Conservation (phyloP, 2,888 invertebrate genomes). For the Oscheius onirici region DNA sequence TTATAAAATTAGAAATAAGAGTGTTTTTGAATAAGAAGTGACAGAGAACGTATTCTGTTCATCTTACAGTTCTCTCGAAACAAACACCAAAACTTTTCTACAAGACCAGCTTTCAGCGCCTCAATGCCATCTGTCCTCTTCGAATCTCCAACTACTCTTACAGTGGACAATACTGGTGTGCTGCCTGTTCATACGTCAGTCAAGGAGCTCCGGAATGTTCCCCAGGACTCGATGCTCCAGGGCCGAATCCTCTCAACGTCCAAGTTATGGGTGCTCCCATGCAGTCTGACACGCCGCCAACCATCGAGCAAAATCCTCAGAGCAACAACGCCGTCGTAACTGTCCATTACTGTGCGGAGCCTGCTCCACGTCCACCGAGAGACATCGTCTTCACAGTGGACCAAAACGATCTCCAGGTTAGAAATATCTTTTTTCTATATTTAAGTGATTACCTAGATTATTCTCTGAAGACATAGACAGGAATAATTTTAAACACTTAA, state of each 20-base stretch:
- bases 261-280: conserved; percentile 70
- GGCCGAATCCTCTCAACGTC: conserved; percentile 58
- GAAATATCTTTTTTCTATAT: neutral
- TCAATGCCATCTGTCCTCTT: conserved; percentile 63
- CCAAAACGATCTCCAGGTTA: conserved; percentile 65
- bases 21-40: no score
- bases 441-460: no score
- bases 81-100: no score
- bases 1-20: no score
- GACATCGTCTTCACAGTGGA: conserved; percentile 69
- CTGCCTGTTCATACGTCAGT: conserved; percentile 70
- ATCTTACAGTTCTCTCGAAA: no score
- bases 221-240: conserved; percentile 65
- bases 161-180: conserved; percentile 70
- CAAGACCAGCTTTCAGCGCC: conserved; percentile 38
- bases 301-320: conserved; percentile 59
- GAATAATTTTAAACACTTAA: no score
- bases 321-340: conserved; percentile 63
- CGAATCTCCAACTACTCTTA: conserved; percentile 68
- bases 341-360: conserved; percentile 70
- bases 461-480: no score
- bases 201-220: conserved; percentile 70
- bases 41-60: no score
- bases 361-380: conserved; percentile 67
- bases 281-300: conserved; percentile 63